These are phyloP conservation scores for Hippocampus zosterae DNA, from an alignment of 2,113 vertebrate species.

Conservation along the genomic window DNA sequence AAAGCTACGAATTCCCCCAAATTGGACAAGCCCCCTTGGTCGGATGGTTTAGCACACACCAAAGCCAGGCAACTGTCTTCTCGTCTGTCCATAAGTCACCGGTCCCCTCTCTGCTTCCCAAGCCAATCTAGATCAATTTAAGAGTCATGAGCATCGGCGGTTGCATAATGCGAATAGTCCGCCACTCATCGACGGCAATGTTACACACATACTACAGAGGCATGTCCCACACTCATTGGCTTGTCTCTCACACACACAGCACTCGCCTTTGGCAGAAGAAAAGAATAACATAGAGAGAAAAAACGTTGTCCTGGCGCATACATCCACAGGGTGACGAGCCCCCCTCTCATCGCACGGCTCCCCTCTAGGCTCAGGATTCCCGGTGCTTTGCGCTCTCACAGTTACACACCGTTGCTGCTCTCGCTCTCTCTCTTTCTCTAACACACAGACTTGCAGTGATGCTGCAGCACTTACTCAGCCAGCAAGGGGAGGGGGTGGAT, in stretches of 20 bases:
- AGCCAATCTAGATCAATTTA: constrained; percentile 54
- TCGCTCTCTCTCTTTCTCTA: constrained; percentile 12
- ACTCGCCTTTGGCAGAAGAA: constrained; percentile 27
- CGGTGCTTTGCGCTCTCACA: constrained; percentile 51
- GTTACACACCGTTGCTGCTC: constrained; percentile 45
- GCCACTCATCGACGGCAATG: constrained; percentile 54
- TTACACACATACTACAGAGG: constrained; percentile 31
- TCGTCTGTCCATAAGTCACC: constrained; percentile 40
- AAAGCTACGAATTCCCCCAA: constrained; percentile 45
- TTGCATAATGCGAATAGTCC: constrained; percentile 61
- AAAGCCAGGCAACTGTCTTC: constrained; percentile 34
- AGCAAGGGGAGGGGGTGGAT: constrained; percentile 65
- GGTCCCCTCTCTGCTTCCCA: constrained; percentile 30
- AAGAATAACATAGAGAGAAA: neutral
- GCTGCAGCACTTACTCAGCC: constrained; percentile 73
- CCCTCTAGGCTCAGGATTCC: constrained; percentile 58
- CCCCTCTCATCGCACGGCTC: constrained; percentile 52
- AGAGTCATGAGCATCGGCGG: constrained; percentile 57
- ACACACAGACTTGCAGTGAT: constrained; percentile 60
- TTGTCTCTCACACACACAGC: constrained; percentile 33
- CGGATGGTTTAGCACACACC: constrained; percentile 41
- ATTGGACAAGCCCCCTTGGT: constrained; percentile 40
- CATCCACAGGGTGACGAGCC: constrained; percentile 60
- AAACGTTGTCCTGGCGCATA: constrained; percentile 53
- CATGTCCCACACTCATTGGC: constrained; percentile 35